A percentile compares a stretch with the other conserved stretches of the same genome.
Conservation (phyloP, 37 sponge, comb jelly and placozoan species). For the Bolinopsis microptera region DNA sequence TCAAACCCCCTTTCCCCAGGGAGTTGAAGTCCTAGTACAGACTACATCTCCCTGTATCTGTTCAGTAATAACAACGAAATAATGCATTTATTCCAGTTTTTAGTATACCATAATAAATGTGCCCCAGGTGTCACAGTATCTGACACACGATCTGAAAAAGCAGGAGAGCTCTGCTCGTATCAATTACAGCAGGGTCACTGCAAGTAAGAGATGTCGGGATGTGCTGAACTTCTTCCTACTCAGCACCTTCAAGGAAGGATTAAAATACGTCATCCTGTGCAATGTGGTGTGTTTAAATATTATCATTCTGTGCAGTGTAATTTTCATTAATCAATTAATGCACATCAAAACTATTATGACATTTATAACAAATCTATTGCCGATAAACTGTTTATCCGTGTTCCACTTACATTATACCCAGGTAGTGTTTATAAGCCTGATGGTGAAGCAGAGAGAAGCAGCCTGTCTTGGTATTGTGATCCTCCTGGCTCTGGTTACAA, state of each 20-base stretch:
- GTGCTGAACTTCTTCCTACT: conserved; percentile 13
- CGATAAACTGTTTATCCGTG: background rate
- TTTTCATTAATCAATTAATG: background rate
- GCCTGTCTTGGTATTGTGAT: conserved; percentile 14
- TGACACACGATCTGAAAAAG: background rate
- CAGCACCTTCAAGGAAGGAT: background rate
- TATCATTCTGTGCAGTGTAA: background rate
- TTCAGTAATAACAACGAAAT: too few relatives aligned
- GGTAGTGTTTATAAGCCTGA: background rate
- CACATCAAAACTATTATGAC: background rate
- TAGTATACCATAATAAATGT: background rate
- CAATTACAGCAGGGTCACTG: background rate
- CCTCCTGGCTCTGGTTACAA: background rate
- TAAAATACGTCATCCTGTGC: background rate
- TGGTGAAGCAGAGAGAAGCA: background rate
- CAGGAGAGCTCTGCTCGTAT: background rate
- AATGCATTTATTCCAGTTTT: too few relatives aligned
- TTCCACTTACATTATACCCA: background rate
- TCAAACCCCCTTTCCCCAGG: too few relatives aligned
- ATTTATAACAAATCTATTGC: background rate
- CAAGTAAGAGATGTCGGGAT: conserved; percentile 4
- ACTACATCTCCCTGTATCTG: too few relatives aligned
- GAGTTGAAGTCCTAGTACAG: too few relatives aligned
- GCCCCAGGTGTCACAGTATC: background rate
- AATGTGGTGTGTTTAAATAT: background rate